Percentiles rank a stretch among this genome's conserved stretches.
Evolutionary conservation across 1,140 invertebrate genomes (phyloP).

Genomic region (Oryzaephilus surinamensis): DNA sequence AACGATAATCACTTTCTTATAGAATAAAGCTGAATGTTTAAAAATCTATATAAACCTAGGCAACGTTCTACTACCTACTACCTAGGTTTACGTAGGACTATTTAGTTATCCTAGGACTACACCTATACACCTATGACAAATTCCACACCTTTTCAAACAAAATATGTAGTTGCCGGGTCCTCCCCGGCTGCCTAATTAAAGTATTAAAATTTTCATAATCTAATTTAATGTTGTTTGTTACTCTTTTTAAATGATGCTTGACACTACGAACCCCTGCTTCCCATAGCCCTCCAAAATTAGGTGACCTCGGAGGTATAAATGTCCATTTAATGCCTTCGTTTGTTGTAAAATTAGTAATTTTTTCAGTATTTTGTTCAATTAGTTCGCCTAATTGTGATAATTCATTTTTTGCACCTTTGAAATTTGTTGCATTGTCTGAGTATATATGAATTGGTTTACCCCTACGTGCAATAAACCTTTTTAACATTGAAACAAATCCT

Average conservation of each 20-base stretch:
- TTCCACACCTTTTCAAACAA: too few species aligned
- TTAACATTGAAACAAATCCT: constrained; percentile 6
- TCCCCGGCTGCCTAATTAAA: too few species aligned
- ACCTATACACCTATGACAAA: too few species aligned
- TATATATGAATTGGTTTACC: constrained; percentile 8
- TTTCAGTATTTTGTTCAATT: neutral
- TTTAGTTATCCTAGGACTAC: too few species aligned
- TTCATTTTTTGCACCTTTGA: constrained; percentile 11
- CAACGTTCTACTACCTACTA: too few species aligned
- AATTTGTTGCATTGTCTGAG: constrained; percentile 16
- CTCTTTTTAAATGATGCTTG: constrained; percentile 6
- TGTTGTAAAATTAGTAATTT: neutral
- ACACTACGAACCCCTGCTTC: neutral
- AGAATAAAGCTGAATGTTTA: too few species aligned
- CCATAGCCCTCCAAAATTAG: constrained; percentile 2
- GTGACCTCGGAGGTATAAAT: neutral
- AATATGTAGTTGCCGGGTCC: too few species aligned
- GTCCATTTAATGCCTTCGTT: neutral
- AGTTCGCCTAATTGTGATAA: constrained; percentile 3
- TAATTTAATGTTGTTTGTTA: constrained; percentile 8
- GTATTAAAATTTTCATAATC: constrained; percentile 16
- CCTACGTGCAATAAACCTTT: constrained; percentile 8
- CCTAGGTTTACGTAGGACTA: too few species aligned
- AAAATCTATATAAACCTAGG: too few species aligned
- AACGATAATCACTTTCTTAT: too few species aligned